Evolutionary conservation across 2,888 invertebrate genomes (phyloP), one percentile per base, ranked within the genome.

Genomic region (Calameuta idolon): DNA sequence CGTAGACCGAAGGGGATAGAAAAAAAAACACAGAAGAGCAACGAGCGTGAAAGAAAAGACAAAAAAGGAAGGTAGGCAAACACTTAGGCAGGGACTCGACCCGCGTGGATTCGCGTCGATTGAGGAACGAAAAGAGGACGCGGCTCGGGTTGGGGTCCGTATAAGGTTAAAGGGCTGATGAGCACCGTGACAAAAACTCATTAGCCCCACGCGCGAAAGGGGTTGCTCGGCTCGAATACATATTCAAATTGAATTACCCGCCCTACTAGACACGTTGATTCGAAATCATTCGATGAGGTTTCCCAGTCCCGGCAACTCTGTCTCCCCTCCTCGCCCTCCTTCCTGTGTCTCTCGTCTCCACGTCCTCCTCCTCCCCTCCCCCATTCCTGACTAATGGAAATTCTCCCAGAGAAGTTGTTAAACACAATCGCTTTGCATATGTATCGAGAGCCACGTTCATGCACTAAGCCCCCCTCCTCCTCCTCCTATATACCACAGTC

Each of bases 201-300:
- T 69, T 69, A 69, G 33, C 69, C 40, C 40, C 40, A 5, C 40
- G 40, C 40, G 40, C 40, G 40, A 40, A 40, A 40, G 15, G 40
- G 40, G 40, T 69, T 33, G 69, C 69, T 30, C 69, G 69, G 23
- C 31, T 69, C 78, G 81, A 83, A 91, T 91, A 88, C 91, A 91
- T 91, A 91, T 91, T 91, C 91, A 91, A 91, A 91, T 91, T 91
- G 88, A 91, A 91, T 91, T 91, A 90, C 89, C 85, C 91, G 90
- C 90, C 84, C 91, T 88, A 89, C 88, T 89, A 89, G 86, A 89
- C 89, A 89, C 89, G 89, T 88, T 91, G 90, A 90, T 91, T 91
- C 89, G 88, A 90, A 91, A 91, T 90, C 89, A 90, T 90, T 90
- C 89, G 89, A 86, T 86, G 86, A 85, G 40, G 15, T 15, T 87